Conservation (phyloP, 2,113 vertebrate species). For the Pollimyrus isidori region DNA sequence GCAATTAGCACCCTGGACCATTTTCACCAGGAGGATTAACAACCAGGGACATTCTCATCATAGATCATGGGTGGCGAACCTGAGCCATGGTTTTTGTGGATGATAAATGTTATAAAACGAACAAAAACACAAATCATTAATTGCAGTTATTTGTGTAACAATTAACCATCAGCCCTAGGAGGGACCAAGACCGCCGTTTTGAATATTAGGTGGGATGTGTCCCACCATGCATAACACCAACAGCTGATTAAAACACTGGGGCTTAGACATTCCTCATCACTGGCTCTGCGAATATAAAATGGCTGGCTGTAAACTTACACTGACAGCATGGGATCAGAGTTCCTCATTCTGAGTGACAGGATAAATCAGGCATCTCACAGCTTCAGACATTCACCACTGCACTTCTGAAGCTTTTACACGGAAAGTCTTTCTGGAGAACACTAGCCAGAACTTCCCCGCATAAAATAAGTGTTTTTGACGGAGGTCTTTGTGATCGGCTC, state of each 20-base stretch:
- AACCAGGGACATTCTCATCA: too few relatives aligned
- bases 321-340: background rate
- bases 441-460: background rate
- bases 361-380: background rate
- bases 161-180: too few relatives aligned
- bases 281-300: background rate
- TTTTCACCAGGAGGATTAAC: too few relatives aligned
- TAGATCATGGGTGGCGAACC: too few relatives aligned
- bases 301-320: background rate
- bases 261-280: background rate
- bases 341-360: background rate
- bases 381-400: background rate
- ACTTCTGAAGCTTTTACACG: background rate
- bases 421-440: background rate
- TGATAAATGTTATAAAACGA: too few relatives aligned
- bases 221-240: background rate
- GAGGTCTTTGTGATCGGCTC: background rate
- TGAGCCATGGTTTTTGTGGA: too few relatives aligned
- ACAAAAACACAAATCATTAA: background rate
- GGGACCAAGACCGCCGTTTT: background rate
- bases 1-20: too few relatives aligned
- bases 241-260: background rate
- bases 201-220: too few relatives aligned
- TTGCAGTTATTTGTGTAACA: too few relatives aligned
- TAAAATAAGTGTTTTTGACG: background rate